Evolutionary conservation across 2,888 invertebrate species (phyloP).

Genomic region (Drosophila bunnanda): DNA sequence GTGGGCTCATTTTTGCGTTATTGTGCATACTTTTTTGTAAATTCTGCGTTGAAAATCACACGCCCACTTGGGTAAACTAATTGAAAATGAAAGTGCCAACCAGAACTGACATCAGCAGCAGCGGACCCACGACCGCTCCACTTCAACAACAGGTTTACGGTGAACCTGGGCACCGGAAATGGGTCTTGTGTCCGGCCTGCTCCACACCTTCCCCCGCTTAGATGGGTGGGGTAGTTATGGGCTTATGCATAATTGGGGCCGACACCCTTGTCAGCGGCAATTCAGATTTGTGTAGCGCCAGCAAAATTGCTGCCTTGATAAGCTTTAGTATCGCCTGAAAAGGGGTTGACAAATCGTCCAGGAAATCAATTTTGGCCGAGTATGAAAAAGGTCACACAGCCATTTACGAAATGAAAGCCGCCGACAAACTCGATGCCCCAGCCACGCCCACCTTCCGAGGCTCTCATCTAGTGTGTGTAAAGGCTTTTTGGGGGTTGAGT

Average conservation of each 20-base stretch:
- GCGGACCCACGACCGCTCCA: constrained; percentile 22
- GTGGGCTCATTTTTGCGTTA: neutral
- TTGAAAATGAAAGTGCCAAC: constrained; percentile 74
- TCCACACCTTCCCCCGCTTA: constrained; percentile 1
- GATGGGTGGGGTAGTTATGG: constrained; percentile 10
- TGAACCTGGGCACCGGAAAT: constrained; percentile 33
- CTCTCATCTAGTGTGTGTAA: constrained; percentile 53
- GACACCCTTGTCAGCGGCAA: constrained; percentile 76
- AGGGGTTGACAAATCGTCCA: constrained; percentile 77
- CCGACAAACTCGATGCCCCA: neutral
- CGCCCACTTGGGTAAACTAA: constrained; percentile 77
- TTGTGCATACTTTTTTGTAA: constrained; percentile 5
- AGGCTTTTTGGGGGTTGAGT: constrained; percentile 18
- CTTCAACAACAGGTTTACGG: constrained; percentile 63
- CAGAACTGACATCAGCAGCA: constrained; percentile 24
- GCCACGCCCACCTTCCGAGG: constrained; percentile 48
- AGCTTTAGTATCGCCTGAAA: constrained; percentile 51
- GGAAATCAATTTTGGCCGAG: constrained; percentile 74
- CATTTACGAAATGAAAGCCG: constrained; percentile 72
- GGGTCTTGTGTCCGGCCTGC: constrained; percentile 23
- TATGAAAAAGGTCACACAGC: constrained; percentile 68
- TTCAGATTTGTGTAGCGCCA: constrained; percentile 62
- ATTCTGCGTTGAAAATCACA: constrained; percentile 72
- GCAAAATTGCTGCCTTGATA: constrained; percentile 65
- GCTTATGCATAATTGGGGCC: constrained; percentile 71